Evolutionary conservation across 1,140 invertebrate genomes (phyloP).

Genomic region (Eueides isabella): DNA sequence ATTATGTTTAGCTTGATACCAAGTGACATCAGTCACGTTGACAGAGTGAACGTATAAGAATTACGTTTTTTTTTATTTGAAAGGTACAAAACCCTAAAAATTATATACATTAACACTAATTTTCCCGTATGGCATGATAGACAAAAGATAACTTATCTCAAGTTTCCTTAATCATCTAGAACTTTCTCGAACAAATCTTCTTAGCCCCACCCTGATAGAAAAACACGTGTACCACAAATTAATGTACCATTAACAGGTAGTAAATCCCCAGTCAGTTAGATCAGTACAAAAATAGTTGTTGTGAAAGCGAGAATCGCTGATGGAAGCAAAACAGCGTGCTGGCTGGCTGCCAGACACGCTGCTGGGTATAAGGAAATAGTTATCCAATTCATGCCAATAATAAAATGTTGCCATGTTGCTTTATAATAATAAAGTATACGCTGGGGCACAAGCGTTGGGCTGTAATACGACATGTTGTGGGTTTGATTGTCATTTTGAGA

Average conservation of each 20-base stretch:
- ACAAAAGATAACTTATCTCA: background rate
- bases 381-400: constrained; percentile 9
- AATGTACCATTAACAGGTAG: constrained; percentile 52
- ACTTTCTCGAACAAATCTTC: background rate
- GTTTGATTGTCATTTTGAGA: no score
- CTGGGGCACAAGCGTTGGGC: no score
- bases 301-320: constrained; percentile 42
- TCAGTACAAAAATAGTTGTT: constrained; percentile 51
- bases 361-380: constrained; percentile 2
- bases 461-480: no score
- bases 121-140: no score
- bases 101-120: no score
- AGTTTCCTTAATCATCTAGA: background rate
- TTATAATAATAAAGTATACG: background rate
- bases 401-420: constrained; percentile 4
- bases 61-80: no score
- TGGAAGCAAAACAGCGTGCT: constrained; percentile 46
- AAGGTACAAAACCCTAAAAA: no score
- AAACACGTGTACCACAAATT: constrained; percentile 50
- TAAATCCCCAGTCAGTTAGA: constrained; percentile 43
- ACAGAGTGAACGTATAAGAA: no score
- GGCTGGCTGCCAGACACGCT: constrained; percentile 39
- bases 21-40: no score
- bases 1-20: no score
- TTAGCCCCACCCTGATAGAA: constrained; percentile 7